Percentiles rank a stretch among this genome's conserved stretches.
phyloP scores from a whole-genome alignment of 1,140 invertebrate species.

The Drosophila equinoxialis region DNA sequence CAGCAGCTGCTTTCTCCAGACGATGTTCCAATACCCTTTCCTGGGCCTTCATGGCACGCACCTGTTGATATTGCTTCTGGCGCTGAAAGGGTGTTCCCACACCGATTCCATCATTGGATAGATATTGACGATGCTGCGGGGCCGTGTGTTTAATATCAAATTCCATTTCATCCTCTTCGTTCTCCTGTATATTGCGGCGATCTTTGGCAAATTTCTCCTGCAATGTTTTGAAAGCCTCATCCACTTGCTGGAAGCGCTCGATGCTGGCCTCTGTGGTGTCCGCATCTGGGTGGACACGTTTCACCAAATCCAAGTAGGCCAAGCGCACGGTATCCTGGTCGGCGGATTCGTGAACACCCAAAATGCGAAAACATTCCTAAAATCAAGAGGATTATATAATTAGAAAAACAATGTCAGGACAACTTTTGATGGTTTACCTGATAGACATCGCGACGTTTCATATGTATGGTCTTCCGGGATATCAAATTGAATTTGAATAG shows the following conservation, averaged over 20 bases:
- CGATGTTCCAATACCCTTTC: slow-evolving; percentile 90
- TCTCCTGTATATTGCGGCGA: slow-evolving; percentile 82
- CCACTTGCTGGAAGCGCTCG: slow-evolving; percentile 89
- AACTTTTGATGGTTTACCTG: slow-evolving; percentile 33
- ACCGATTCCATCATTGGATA: slow-evolving; percentile 91
- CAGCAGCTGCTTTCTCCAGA: slow-evolving; percentile 87
- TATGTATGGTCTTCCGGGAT: slow-evolving; percentile 39
- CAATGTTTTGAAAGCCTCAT: slow-evolving; percentile 84
- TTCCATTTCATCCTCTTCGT: slow-evolving; percentile 83
- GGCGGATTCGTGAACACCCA: slow-evolving; percentile 87
- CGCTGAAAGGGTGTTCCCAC: slow-evolving; percentile 90
- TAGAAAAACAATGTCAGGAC: background rate
- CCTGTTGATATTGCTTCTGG: slow-evolving; percentile 89
- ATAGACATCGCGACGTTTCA: slow-evolving; percentile 57
- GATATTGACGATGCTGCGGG: slow-evolving; percentile 94
- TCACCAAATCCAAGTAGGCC: slow-evolving; percentile 90
- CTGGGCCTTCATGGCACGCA: slow-evolving; percentile 88
- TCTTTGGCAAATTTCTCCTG: slow-evolving; percentile 85
- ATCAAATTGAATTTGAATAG: background rate
- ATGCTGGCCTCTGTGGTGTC: slow-evolving; percentile 87
- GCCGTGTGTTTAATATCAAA: slow-evolving; percentile 89
- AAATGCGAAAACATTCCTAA: slow-evolving; percentile 87
- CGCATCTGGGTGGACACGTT: slow-evolving; percentile 93
- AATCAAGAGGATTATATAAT: slow-evolving; percentile 6
- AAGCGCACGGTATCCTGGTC: slow-evolving; percentile 88